phyloP scores from a whole-genome alignment of 2,797 vertebrate species.

The Acrossocheilus wenchowensis region DNA sequence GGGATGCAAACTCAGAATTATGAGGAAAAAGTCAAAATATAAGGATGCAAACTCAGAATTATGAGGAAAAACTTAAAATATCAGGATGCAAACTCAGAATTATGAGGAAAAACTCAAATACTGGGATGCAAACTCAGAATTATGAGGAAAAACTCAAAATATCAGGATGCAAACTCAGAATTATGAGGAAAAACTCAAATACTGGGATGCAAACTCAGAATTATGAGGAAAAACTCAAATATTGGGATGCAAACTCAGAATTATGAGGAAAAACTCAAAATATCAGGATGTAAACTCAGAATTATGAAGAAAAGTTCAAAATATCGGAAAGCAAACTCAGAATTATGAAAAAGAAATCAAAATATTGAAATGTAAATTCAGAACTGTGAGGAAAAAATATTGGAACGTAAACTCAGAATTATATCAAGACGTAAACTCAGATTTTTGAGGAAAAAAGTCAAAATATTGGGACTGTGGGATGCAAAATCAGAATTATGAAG shows the following conservation, averaged over 20 bases:
- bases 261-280: not conserved
- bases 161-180: too few species aligned
- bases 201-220: not conserved
- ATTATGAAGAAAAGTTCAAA: too few species aligned
- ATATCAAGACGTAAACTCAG: not conserved
- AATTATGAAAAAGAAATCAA: not conserved
- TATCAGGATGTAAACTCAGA: too few species aligned
- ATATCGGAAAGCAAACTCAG: not conserved
- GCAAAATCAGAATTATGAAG: not conserved
- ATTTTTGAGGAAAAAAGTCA: not conserved
- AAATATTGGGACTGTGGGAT: not conserved
- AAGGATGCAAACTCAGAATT: not conserved
- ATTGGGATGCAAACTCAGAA: not conserved
- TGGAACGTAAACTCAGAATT: not conserved
- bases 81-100: not conserved
- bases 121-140: not conserved
- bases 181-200: too few species aligned
- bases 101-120: too few species aligned
- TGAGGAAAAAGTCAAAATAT: too few species aligned
- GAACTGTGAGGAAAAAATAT: too few species aligned
- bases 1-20: too few species aligned
- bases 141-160: not conserved
- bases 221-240: not conserved
- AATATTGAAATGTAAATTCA: too few species aligned
- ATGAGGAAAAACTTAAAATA: not conserved